Conservation (phyloP, 2,797 vertebrate genomes). For the Liasis olivaceus region DNA sequence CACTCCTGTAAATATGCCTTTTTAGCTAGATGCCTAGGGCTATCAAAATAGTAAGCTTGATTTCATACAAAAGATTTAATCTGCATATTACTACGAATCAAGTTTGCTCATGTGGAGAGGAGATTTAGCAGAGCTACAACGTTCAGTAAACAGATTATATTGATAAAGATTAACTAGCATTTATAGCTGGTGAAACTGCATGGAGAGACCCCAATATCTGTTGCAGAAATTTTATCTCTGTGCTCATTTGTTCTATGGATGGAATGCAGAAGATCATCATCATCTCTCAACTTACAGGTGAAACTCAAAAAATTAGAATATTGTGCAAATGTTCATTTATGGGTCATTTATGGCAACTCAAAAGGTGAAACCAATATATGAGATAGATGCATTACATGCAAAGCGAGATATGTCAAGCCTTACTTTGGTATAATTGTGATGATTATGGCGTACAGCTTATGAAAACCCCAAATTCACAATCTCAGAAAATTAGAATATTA, state of each 20-base stretch:
- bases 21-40: not conserved
- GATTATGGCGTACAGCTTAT: no score
- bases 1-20: not conserved
- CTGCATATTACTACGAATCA: constrained; percentile 16
- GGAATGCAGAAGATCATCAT: not conserved
- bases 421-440: no score
- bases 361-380: no score
- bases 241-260: not conserved
- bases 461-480: no score
- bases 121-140: not conserved
- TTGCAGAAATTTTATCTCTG: accelerated
- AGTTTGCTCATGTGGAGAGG: not conserved
- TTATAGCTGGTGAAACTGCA: constrained; percentile 17
- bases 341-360: no score
- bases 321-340: no score
- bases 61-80: not conserved
- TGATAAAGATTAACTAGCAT: not conserved
- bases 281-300: not conserved
- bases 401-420: no score
- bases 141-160: not conserved
- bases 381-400: no score
- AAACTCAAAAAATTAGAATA: no score
- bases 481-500: no score
- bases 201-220: accelerated
- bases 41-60: not conserved